Conservation (phyloP, 64 coral and sea anemone genomes). For the Stichodactyla helianthus region DNA sequence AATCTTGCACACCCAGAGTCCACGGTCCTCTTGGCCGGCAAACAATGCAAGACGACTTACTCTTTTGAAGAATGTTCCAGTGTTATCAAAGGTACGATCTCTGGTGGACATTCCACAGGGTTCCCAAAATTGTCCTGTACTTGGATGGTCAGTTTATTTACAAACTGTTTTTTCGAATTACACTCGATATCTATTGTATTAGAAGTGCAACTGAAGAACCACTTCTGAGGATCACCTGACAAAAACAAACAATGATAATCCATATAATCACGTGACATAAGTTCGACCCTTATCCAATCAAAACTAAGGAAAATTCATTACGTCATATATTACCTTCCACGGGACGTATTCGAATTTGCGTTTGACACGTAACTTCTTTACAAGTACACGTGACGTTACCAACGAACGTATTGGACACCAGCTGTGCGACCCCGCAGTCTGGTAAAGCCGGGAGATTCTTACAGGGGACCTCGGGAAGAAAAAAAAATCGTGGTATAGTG, state of each 20-base stretch:
- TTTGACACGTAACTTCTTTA: slow-evolving; percentile 62
- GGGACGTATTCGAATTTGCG: slow-evolving; percentile 71
- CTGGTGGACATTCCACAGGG: slow-evolving; percentile 46
- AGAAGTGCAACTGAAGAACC: slow-evolving; percentile 44
- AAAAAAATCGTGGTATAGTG: neutral
- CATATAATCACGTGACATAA: neutral
- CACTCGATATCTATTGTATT: slow-evolving; percentile 67
- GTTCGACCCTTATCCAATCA: neutral
- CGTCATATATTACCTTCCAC: slow-evolving; percentile 45
- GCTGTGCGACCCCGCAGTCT: slow-evolving; percentile 61
- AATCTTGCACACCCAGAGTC: neutral
- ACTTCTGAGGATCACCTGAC: slow-evolving; percentile 73
- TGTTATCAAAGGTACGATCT: slow-evolving; percentile 39
- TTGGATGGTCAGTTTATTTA: slow-evolving; percentile 37
- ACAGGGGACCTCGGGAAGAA: slow-evolving; percentile 35
- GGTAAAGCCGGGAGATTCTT: slow-evolving; percentile 66
- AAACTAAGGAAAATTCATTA: neutral
- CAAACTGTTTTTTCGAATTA: slow-evolving; percentile 59
- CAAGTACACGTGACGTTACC: slow-evolving; percentile 81
- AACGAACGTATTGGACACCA: slow-evolving; percentile 50
- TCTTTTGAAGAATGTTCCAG: slow-evolving; percentile 32
- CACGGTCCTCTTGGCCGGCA: too few species aligned
- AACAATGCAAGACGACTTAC: neutral
- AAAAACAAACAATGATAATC: neutral
- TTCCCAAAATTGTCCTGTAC: slow-evolving; percentile 57